phyloP scores from a whole-genome alignment of 1,140 invertebrate genomes.

The Rhagoletis zephyria region DNA sequence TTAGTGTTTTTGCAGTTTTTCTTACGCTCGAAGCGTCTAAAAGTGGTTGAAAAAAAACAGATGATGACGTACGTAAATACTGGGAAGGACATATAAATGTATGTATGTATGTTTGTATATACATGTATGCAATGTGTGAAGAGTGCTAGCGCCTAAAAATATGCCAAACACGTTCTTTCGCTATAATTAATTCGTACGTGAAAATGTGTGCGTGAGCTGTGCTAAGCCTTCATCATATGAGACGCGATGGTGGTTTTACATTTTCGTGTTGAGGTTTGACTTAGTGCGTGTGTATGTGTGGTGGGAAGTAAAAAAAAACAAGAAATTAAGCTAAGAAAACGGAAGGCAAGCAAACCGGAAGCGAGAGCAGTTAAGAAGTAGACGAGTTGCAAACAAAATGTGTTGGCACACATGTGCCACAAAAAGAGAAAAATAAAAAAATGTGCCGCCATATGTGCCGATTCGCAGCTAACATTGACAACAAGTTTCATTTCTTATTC shows the following conservation, averaged over 20 bases:
- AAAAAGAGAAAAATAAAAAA: not conserved
- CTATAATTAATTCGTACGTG: slow-evolving; percentile 42
- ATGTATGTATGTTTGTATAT: not conserved
- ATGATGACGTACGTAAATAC: not conserved
- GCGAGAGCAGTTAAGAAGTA: not conserved
- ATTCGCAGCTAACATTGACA: not conserved
- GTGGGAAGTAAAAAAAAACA: not conserved
- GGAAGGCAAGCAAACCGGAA: not conserved
- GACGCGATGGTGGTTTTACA: not conserved
- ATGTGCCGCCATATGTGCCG: not conserved
- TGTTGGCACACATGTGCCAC: not conserved
- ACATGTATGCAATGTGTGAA: not conserved
- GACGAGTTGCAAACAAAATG: not conserved
- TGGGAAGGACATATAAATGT: not conserved
- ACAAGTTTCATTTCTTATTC: too few relatives aligned
- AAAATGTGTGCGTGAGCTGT: slow-evolving; percentile 1
- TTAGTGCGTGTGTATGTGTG: not conserved
- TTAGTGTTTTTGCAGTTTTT: slow-evolving; percentile 28
- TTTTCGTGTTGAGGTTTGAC: not conserved
- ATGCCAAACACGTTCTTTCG: slow-evolving; percentile 7
- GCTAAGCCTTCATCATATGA: too few relatives aligned
- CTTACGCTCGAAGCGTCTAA: not conserved
- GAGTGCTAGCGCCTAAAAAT: slow-evolving; percentile 33
- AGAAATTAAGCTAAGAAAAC: not conserved
- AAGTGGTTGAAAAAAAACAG: not conserved